Evolutionary conservation across 2,797 vertebrate genomes (phyloP), one percentile per base, ranked within the genome.

Genomic region (Gymnoscopelus microlampas): DNA sequence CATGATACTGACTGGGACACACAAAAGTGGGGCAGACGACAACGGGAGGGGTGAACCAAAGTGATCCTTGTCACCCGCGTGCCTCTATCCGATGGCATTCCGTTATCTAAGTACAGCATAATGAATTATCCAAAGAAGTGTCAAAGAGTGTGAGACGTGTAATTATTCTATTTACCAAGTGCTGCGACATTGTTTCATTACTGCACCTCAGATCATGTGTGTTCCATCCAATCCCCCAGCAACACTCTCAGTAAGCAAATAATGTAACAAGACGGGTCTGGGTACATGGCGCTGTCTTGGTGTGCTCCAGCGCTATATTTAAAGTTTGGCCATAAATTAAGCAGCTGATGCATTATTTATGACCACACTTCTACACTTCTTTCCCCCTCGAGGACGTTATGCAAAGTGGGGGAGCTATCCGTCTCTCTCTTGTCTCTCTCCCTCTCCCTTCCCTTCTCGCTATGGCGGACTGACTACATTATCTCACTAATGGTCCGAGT

Each of bases 271-370:
- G 75, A 86, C 80, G 60, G 65, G 83, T 85, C 83, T 84, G 39
- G 39, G 7, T 2, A 82, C 73, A 68, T 61, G 14, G 49, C 48
- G 15, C 39, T 58, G 47, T 74, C 78, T 82, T 10, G 69, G 72
- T 71, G 79, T 76, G 78, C 81, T 86, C 85, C 74, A 65, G 80
- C 3, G 72, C 85, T 90, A 89, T 90, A 89, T 90, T 88, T 89
- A 87, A 90, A 91, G 88, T 89, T 91, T 87, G 81, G 79, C 79
- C 84, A 87, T 91, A 88, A 90, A 89, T 90, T 90, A 90, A 85
- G 65, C 72, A 10, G 39, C 26, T n/a, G 8, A 87, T 91, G 81
- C 60, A 89, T 90, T 88, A 90, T 91, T 91, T 87, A 91, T 90
- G 74, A 66, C 5, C 14, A 74, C 84, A 86, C 81, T 86, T 85